phyloP scores from a whole-genome alignment of 2,888 invertebrate species.

The Parascotia fuliginaria region DNA sequence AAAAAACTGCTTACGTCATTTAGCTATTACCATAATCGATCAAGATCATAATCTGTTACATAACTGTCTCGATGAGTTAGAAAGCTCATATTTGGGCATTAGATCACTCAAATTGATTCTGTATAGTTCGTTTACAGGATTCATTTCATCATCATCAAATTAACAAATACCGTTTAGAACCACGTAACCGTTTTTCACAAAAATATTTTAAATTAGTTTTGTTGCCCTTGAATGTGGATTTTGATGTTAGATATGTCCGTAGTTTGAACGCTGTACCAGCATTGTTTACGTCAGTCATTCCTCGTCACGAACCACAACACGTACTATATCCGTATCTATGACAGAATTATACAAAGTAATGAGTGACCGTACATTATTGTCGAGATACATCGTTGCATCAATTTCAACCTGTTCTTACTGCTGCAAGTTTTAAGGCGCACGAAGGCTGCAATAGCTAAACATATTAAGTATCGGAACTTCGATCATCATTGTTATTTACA shows the following conservation, averaged over 20 bases:
- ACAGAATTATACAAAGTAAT: constrained; percentile 21
- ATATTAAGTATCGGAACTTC: constrained; percentile 8
- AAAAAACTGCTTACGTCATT: constrained; percentile 67
- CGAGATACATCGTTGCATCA: constrained; percentile 47
- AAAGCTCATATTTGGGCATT: constrained; percentile 64
- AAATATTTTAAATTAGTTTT: constrained; percentile 43
- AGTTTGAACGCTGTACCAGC: constrained; percentile 14
- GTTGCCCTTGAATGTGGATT: constrained; percentile 38
- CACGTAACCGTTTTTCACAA: constrained; percentile 39
- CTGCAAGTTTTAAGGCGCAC: constrained; percentile 37
- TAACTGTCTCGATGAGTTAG: constrained; percentile 66
- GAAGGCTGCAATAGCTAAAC: constrained; percentile 13
- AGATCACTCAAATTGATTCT: constrained; percentile 45
- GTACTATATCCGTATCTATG: neutral
- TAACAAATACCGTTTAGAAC: constrained; percentile 34
- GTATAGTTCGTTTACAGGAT: constrained; percentile 29
- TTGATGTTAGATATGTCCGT: constrained; percentile 27
- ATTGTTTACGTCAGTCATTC: constrained; percentile 16
- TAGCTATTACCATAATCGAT: constrained; percentile 79
- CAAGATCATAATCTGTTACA: constrained; percentile 75
- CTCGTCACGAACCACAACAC: neutral
- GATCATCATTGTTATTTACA: constrained; percentile 1
- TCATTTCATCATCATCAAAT: constrained; percentile 15
- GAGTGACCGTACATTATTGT: constrained; percentile 50
- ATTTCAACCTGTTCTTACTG: constrained; percentile 59